Percentiles rank a stretch among this genome's conserved stretches.
These are phyloP conservation scores for Pandemis heparana DNA, from an alignment of 2,888 invertebrate genomes.

Conservation along the genomic window DNA sequence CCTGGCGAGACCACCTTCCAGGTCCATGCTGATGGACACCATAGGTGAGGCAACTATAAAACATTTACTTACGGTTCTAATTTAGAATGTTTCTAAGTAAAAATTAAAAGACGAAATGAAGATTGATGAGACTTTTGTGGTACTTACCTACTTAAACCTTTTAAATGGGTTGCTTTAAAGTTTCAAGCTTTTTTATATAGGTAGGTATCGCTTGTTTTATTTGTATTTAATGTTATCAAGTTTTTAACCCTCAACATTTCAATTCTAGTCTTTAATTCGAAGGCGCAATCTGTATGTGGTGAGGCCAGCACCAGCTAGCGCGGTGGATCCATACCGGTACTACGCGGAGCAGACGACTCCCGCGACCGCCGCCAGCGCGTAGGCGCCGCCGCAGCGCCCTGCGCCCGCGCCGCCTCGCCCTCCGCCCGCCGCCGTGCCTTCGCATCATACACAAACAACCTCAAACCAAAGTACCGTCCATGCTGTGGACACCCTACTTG, in stretches of 20 bases:
- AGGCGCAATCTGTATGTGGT: constrained; percentile 88
- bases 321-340: constrained; percentile 87
- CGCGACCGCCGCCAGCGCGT: constrained; percentile 56
- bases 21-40: constrained; percentile 89
- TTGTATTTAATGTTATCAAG: constrained; percentile 19
- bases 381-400: constrained; percentile 49
- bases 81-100: not conserved
- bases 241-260: constrained; percentile 69
- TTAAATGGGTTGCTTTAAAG: not conserved
- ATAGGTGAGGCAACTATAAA: constrained; percentile 74
- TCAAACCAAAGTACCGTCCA: constrained; percentile 81
- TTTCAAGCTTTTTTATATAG: not conserved
- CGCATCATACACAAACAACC: constrained; percentile 72
- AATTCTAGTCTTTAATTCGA: constrained; percentile 85
- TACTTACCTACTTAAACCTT: not conserved
- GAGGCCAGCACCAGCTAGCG: constrained; percentile 83
- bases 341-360: constrained; percentile 80
- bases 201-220: too few relatives aligned
- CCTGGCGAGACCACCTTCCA: constrained; percentile 88
- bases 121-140: too few relatives aligned
- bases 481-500: constrained; percentile 65
- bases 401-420: constrained; percentile 48
- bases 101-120: too few relatives aligned
- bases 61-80: too few relatives aligned
- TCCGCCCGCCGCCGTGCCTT: constrained; percentile 55